phyloP scores from a whole-genome alignment of 2,888 invertebrate genomes.

The Lissocephala sabroskyi region DNA sequence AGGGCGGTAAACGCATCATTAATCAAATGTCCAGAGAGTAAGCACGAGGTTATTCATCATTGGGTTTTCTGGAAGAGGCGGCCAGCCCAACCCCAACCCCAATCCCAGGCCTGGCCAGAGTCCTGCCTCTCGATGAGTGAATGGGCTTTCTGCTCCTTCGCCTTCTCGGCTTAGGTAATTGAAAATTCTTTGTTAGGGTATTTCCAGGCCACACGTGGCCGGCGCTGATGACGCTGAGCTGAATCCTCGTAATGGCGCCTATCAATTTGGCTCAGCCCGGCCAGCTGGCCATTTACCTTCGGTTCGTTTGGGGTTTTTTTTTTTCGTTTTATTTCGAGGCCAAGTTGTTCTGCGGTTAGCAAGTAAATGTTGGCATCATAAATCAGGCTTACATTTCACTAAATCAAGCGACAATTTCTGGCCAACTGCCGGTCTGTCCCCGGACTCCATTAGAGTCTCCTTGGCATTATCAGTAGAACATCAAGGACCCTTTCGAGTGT shows the following conservation, averaged over 20 bases:
- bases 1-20: constrained; percentile 65
- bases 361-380: constrained; percentile 56
- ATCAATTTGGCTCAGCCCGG: constrained; percentile 61
- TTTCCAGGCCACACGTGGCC: not conserved
- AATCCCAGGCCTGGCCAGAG: not conserved
- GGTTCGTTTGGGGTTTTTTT: constrained; percentile 12
- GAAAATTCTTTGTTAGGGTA: too few relatives aligned
- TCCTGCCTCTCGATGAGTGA: not conserved
- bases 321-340: constrained; percentile 9
- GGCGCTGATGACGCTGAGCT: constrained; percentile 15
- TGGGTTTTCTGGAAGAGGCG: constrained; percentile 45
- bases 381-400: constrained; percentile 68
- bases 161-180: too few relatives aligned
- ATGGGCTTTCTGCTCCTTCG: too few relatives aligned
- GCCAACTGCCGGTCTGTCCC: not conserved
- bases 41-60: constrained; percentile 66
- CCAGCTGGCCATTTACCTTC: constrained; percentile 15
- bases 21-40: constrained; percentile 63
- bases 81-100: constrained; percentile 7
- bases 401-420: constrained; percentile 43
- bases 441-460: too few relatives aligned
- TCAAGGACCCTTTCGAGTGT: constrained; percentile 61
- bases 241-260: constrained; percentile 61
- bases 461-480: constrained; percentile 42
- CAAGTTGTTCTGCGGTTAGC: constrained; percentile 30